Percentiles rank a stretch among this genome's conserved stretches.
Evolutionary conservation across 2,113 vertebrate species (phyloP).

Genomic region (Albula goreensis): DNA sequence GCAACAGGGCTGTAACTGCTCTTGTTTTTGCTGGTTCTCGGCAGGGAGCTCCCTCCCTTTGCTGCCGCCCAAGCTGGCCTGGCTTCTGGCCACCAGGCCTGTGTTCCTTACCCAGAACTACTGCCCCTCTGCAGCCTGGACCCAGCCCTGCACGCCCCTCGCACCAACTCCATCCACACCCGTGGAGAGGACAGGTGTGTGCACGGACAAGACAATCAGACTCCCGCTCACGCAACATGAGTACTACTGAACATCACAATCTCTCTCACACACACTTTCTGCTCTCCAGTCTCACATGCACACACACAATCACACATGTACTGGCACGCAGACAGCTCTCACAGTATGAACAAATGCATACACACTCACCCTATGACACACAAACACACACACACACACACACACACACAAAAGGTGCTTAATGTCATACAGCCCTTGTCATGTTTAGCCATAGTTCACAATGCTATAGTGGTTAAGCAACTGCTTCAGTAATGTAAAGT

Average conservation of each 20-base stretch:
- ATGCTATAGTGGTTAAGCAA: too few relatives aligned
- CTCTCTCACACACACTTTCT: background rate
- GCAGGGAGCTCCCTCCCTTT: constrained; percentile 70
- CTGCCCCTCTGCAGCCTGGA: constrained; percentile 81
- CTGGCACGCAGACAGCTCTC: background rate
- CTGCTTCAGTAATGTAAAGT: too few relatives aligned
- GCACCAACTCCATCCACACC: constrained; percentile 80
- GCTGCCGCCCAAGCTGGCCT: constrained; percentile 82
- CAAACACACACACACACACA: too few relatives aligned
- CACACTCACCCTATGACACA: too few relatives aligned
- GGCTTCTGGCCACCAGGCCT: constrained; percentile 81
- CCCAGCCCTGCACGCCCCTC: constrained; percentile 68
- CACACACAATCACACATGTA: too few relatives aligned
- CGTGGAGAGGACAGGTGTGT: constrained; percentile 87
- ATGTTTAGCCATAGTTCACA: too few relatives aligned
- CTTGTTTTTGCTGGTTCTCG: background rate
- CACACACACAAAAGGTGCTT: too few relatives aligned
- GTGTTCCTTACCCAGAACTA: constrained; percentile 91
- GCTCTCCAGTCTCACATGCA: too few relatives aligned
- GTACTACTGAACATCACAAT: background rate
- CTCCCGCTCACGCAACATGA: background rate
- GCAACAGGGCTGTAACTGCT: background rate
- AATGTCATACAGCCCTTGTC: too few relatives aligned
- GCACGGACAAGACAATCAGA: background rate
- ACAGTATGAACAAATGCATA: too few relatives aligned